Base-by-base conservation (phyloP, 2,888 invertebrate genomes). In the Clivina fossor region DNA sequence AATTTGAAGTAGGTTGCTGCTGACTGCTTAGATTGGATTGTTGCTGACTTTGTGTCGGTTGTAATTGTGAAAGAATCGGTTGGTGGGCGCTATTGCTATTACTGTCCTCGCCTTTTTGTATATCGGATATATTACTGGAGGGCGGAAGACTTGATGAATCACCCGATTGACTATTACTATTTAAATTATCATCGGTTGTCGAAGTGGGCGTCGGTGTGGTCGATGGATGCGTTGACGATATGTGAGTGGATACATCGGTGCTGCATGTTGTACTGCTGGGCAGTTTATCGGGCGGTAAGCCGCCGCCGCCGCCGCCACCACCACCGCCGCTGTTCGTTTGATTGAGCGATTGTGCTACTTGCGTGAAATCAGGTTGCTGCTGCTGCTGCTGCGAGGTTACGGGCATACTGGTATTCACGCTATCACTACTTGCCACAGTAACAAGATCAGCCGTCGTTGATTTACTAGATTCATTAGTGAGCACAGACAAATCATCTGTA, bases 141-240 rank as follows among this genome's bases (percentile, higher is more conserved):
- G 72, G 72, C 32, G 72, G 72, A 68, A 72, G 71, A 71, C 70
- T 70, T 44, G 24, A 63, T 55, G 19, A 58, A 43, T 41, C 46
- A 30, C 33, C 50, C 44, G 16, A 41, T 19, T 72, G 72, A 58
- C 70, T 73, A 4, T 67, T 67, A 56, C 69, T 66, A 61, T 69
- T 71, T 11, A 58, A 60, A 22, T 57, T 54, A 8, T 48, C 24
- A 55, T 65, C 64, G 57, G 75, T 74, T 60, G 73, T 74, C 15
- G 73, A 74, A n/a, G 74, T 74, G 15, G 72, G 73, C 9, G 74
- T 72, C 2, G 73, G 74, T 11, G 72, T 73, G n/a, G 69, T 66
- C 7, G 74, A 68, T 15, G 74, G 73, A 66, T 74, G 76, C 30
- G 73, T 72, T 22, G 70, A 66, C 15, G 69, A 64, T 35, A 70